A percentile compares a stretch with the other conserved stretches of the same genome.
phyloP scores from a whole-genome alignment of 2,113 vertebrate species.

The Promerops cafer region DNA sequence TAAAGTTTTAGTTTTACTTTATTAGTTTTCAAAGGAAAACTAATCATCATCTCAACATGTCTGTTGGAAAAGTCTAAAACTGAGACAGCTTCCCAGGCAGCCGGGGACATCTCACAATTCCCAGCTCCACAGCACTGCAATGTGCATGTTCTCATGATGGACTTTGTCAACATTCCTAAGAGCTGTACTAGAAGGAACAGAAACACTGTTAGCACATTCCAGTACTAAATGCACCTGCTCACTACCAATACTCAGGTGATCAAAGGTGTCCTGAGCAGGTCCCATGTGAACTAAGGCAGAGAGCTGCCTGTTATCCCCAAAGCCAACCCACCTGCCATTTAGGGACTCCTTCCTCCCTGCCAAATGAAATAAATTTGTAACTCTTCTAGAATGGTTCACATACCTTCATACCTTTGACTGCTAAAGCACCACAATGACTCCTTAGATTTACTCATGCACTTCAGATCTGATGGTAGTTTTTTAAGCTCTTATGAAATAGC shows the following conservation, averaged over 20 bases:
- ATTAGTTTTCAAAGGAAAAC: not conserved
- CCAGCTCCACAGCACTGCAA: not conserved
- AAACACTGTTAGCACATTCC: not conserved
- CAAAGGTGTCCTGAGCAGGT: not conserved
- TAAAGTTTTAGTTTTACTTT: too few relatives aligned
- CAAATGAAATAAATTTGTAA: not conserved
- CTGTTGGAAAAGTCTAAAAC: not conserved
- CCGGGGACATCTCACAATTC: not conserved
- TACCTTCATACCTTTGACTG: not conserved
- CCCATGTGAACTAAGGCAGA: not conserved
- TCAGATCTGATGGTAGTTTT: not conserved
- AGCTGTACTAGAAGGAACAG: not conserved
- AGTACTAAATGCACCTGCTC: not conserved
- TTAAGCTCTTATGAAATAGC: not conserved
- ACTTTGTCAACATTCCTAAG: not conserved
- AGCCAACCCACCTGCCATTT: not conserved
- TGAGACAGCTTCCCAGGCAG: not conserved
- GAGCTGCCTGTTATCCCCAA: not conserved
- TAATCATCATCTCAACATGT: not conserved
- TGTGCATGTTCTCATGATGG: not conserved
- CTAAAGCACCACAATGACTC: not conserved
- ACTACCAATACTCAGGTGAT: not conserved
- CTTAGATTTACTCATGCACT: not conserved
- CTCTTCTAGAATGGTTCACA: fast-evolving
- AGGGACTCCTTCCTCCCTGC: not conserved